phyloP scores from a whole-genome alignment of 2,888 invertebrate species.

The Pteria penguin region DNA sequence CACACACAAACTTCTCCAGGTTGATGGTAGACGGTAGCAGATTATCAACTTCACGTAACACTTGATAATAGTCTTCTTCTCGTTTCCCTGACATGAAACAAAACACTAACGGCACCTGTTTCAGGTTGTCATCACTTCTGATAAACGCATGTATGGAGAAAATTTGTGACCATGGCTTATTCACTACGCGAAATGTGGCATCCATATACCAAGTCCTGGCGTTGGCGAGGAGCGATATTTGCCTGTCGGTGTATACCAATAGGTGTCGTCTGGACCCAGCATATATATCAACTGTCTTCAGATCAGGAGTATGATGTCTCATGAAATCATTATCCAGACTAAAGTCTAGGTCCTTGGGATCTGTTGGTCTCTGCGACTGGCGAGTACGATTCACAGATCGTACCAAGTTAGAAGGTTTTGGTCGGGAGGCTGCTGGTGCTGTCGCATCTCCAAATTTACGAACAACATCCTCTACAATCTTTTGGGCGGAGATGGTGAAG shows the following conservation, averaged over 20 bases:
- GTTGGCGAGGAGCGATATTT: conserved; percentile 17
- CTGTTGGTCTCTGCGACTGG: too few species aligned
- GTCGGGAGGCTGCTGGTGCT: too few species aligned
- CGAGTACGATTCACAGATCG: neutral
- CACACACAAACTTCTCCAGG: neutral
- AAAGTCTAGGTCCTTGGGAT: neutral
- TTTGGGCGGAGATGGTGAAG: neutral
- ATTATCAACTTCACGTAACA: neutral
- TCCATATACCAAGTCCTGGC: conserved; percentile 37
- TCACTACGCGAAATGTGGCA: conserved; percentile 26
- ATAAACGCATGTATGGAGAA: conserved; percentile 29
- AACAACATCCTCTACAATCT: neutral
- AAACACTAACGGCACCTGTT: conserved; percentile 31
- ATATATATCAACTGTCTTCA: neutral
- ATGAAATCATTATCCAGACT: neutral
- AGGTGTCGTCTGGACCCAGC: too few species aligned
- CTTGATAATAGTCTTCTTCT: conserved; percentile 27
- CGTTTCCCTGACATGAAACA: conserved; percentile 30
- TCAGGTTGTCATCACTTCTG: conserved; percentile 12
- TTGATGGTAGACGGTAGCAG: neutral
- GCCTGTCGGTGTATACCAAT: conserved; percentile 7
- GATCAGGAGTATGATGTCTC: too few species aligned
- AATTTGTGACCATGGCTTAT: conserved; percentile 19
- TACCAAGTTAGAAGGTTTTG: neutral
- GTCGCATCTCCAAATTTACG: too few species aligned